Base-by-base conservation (phyloP, 2,113 vertebrate species). In the Xiphophorus couchianus region DNA sequence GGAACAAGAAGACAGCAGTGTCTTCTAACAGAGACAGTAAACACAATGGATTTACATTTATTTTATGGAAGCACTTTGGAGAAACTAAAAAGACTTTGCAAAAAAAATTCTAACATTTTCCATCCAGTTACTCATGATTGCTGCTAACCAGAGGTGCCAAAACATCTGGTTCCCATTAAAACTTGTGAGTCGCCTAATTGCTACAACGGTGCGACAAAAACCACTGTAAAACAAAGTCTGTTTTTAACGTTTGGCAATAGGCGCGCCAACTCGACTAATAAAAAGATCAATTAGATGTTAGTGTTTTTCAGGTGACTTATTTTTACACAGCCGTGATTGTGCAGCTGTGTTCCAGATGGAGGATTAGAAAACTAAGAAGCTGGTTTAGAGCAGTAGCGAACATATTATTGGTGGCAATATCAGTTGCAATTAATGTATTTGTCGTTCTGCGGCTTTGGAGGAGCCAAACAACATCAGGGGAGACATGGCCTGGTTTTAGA, bases 201-300 rank as follows among this genome's bases (percentile, higher is more conserved):
- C 12, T 63, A 51, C 19, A 28, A 71, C 64, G 42, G 62, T 42
- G 27, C 67, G 58, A 13, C 66, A 17, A 31, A 58, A 61, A 27
- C 39, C 28, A 64, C 61, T 89, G 69, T 77, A 74, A 85, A 88
- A 86, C 70, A 72, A 81, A 71, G 74, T 58, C 31, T 27, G 84
- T 33, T 27, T 67, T 33, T 35, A 25, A 37, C 37, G 68, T 62
- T 44, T 77, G 72, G 31, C 25, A 63, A 44, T 48, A 31, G 68
- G 62, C 4, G 3, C 70, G 29, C 42, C 30, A 76, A 39, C 72
- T 64, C 5, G 37, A 48, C 51, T 48, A 67, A 85, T 13, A 25
- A 37, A 37, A 66, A 13, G 13, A 78, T 76, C 37, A 39, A 42
- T 60, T 73, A 66, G 69, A 67, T 17, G 31, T 69, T 68, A 83